Evolutionary conservation across 2,888 invertebrate species (phyloP), one percentile per base, ranked within the genome.

Genomic region (Mesorhabditis spiculigera): DNA sequence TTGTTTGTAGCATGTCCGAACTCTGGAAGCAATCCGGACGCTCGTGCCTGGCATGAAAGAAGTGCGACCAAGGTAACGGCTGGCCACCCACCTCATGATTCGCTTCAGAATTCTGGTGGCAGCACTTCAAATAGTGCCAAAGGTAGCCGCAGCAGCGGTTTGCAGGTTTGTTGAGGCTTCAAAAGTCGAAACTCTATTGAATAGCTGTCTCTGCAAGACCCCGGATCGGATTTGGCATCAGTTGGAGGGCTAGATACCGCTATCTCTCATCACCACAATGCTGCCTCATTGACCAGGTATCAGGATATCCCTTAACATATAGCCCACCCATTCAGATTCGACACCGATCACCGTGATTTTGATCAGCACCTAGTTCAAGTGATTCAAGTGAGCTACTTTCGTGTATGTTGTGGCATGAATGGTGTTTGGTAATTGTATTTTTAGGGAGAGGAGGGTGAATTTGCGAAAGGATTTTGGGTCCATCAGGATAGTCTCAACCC

Each of bases 401-500:
- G 58, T 13, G 10, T 58, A 58, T 58, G 10, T 58, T 28, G 28
- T 28, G 28, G 28, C 28, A 28, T 28, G 28, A 28, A 13, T 50
- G n/a, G 58, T 50, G 8, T 50, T 50, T 10, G 10, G 58, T 13
- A 13, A 13, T 50, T 50, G 10, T 3, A 50, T 10, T 13, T 71
- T 45, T 75, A 78, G 73, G 78, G 75, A 66, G 78, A 77, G 42
- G 72, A 70, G 8, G 74, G 71, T 50, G 58, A 50, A 28, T 76
- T 79, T 65, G 78, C 74, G 61, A 75, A 76, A 66, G 78, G 84
- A 45, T 82, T 79, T 72, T 81, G 79, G 80, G 77, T 71, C 66
- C 78, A 80, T 70, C 77, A 78, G 66, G 78, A 82, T 65, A 80
- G 82, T 71, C 94, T 96, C 63, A 92, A 92, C 68, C 79, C 82